Base-by-base conservation (phyloP, 2,888 invertebrate genomes). In the Azorinus chamasolen region DNA sequence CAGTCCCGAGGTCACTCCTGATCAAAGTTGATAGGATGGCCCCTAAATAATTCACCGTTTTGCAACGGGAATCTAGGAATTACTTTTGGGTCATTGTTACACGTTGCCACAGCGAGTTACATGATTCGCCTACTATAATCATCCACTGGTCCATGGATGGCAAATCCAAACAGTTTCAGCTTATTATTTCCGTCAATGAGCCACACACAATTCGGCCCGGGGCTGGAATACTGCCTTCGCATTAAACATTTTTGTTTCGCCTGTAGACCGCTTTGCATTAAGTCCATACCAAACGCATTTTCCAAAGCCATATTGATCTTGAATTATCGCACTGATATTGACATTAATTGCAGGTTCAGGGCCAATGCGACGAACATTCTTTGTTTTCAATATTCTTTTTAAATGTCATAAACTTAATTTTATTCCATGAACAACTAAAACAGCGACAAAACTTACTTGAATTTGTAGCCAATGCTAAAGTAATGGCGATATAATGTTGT, bases 161-260 rank as follows among this genome's bases (percentile, higher is more conserved):
- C 32, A 6, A 70, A 41, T 20, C 61, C 61, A 18, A 62, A 61
- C 41, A 41, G 62, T 22, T n/a, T 32, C 20, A 70, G 43, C 37
- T 54, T 70, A 22, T 68, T 64, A 57, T 72, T 57, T 18, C 63
- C 50, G 37, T 71, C 71, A 20, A 63, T 25, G 62, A 63, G 63
- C 57, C 71, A 71, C 16, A 63, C 27, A 27, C n/a, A 53, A 32
- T 69, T 69, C n/a, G 69, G 54, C 8, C 69, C 51, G 8, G n/a
- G 43, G 14, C 20, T 37, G 18, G 5, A 22, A 45, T 65, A 65
- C 16, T 54, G n/a, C n/a, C 51, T 22, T 68, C 51, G 16, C 37
- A 41, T 37, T 20, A 59, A 27, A 14, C 39, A 18, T 32, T 51
- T 50, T 14, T 32, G 20, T 53, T 61, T 57, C 59, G 57, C 20